Evolutionary conservation across 2,888 invertebrate genomes (phyloP), one percentile per base, ranked within the genome.

Genomic region (Sphaerophoria taeniata): DNA sequence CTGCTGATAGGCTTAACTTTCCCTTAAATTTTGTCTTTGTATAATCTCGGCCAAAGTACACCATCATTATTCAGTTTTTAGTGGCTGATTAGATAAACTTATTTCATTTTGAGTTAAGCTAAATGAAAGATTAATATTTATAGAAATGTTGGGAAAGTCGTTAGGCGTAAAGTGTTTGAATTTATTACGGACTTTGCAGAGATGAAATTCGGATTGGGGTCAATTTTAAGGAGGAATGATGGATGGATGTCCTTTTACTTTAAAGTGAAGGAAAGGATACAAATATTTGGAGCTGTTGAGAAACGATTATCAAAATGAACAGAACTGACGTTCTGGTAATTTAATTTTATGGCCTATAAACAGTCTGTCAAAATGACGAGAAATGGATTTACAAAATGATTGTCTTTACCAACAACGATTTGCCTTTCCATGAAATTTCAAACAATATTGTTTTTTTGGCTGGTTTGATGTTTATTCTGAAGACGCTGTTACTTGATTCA

Each of bases 31-130:
- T 7, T 36, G 11, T n/a, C n/a, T n/a, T n/a, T n/a, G n/a, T n/a
- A n/a, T 36, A 36, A 6, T 55, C 69, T 60, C 74, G 53, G 34
- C 61, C 16, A 34, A 74, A 69, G 69, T n/a, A n/a, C 49, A 65
- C 39, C 11, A 55, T 34, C 74, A 74, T 75, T 75, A 80, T 63
- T 75, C 71, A 76, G 45, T 56, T 69, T 72, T 67, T 69, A 73
- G 65, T 73, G 61, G 81, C 45, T 82, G 77, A 77, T 82, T 70
- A 77, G 73, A 82, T 75, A 5, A 60, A 43, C 16, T 39, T 73
- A 73, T 47, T 51, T 75, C 16, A 36, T 16, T 65, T 34, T 65
- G 24, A 45, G 31, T 14, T 31, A 14, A 47, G 55, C 36, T 36
- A 53, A 75, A 55, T n/a, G 71, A 31, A 60, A 49, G 77, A 82